Conservation (phyloP, 2,888 invertebrate species). For the Ecdyonurus torrentis region DNA sequence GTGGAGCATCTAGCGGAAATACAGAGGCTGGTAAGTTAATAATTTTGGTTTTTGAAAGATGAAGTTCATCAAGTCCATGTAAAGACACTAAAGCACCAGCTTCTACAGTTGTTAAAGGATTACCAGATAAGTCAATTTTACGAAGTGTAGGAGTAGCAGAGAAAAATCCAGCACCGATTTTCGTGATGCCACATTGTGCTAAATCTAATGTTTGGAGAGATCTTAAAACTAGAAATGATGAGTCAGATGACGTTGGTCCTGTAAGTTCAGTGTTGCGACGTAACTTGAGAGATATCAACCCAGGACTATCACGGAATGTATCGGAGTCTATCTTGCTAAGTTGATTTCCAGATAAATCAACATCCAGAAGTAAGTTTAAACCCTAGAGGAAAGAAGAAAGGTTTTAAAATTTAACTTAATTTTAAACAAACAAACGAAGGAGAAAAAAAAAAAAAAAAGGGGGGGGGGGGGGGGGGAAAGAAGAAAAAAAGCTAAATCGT, state of each 20-base stretch:
- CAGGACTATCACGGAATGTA: constrained; percentile 49
- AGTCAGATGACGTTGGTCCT: neutral
- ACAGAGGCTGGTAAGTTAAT: constrained; percentile 36
- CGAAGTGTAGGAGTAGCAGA: constrained; percentile 45
- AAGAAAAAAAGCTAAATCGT: no score
- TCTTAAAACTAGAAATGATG: constrained; percentile 41
- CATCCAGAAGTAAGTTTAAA: constrained; percentile 47
- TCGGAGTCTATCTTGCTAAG: constrained; percentile 47
- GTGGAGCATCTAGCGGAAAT: constrained; percentile 25
- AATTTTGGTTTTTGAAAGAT: constrained; percentile 46
- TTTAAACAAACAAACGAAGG: no score
- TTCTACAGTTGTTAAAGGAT: constrained; percentile 40
- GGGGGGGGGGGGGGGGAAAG: no score
- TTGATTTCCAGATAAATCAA: constrained; percentile 48
- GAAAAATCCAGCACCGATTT: constrained; percentile 44
- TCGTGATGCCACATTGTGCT: constrained; percentile 41
- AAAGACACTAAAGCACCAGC: constrained; percentile 42
- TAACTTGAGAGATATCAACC: constrained; percentile 49
- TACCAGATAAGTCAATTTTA: constrained; percentile 50
- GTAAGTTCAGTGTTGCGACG: constrained; percentile 34
- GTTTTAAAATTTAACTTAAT: no score
- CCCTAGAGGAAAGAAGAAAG: constrained; percentile 24
- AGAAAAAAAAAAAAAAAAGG: no score
- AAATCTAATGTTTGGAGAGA: constrained; percentile 50
- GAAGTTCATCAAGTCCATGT: constrained; percentile 44